Evolutionary conservation across 2,797 vertebrate genomes (phyloP), one percentile per base, ranked within the genome.

Genomic region (Pseudomugil tenellus): DNA sequence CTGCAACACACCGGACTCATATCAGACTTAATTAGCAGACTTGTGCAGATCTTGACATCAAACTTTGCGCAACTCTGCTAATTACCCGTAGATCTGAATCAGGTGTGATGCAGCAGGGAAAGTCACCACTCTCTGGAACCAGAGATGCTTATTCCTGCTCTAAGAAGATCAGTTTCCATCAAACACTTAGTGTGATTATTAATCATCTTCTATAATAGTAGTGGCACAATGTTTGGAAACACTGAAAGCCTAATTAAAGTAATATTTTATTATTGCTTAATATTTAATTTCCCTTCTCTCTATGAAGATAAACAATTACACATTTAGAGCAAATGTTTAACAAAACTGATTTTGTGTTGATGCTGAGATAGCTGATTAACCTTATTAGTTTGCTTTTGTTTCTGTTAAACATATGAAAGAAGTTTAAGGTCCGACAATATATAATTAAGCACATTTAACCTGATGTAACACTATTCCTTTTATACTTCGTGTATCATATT

Each of bases 261-360:
- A n/a, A n/a, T n/a, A n/a, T n/a, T n/a, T n/a, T n/a, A n/a, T n/a
- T n/a, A n/a, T n/a, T n/a, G n/a, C n/a, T n/a, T n/a, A n/a, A n/a
- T n/a, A n/a, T n/a, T 73, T 25, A 53, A 54, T 82, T 74, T 61
- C 64, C 13, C 7, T 37, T 70, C 64, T 84, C 67, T 73, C 76
- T 63, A 62, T 84, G 59, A 63, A 75, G 80, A 76, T 55, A 85
- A 71, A 66, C 75, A 79, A 84, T 86, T 77, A 12, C 11, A 35
- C 11, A 35, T 84, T 5, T 10, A 56, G 59, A 57, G 67, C 59
- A 74, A 75, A 75, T 76, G 69, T 66, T 70, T 51, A 3, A 16
- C 13, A 1, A 4, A 39, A 43, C n/a, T 56, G 75, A 70, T 74
- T 74, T 84, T 63, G 65, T 16, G 29, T 51, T 3, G 58, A 79